Conservation (phyloP, 1,140 invertebrate species). For the Magallana angulata region DNA sequence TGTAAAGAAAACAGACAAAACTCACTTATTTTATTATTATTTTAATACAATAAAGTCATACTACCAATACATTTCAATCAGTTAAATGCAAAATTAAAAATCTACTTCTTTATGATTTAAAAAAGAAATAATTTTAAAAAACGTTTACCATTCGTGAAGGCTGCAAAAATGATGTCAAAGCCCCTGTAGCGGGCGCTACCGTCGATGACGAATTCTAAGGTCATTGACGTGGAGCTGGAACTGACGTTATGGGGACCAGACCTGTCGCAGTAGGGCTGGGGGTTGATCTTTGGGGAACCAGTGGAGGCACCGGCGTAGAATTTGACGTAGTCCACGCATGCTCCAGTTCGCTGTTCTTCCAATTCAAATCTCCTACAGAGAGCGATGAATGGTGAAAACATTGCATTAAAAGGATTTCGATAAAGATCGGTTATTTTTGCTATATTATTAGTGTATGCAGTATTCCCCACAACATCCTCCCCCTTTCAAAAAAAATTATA, state of each 20-base stretch:
- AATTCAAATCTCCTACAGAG: constrained; percentile 45
- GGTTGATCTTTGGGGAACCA: constrained; percentile 43
- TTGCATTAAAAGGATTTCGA: not conserved
- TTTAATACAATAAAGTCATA: not conserved
- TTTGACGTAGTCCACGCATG: constrained; percentile 64
- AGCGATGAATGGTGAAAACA: not conserved
- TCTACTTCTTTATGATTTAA: too few species aligned
- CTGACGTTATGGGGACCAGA: constrained; percentile 52
- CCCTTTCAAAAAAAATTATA: too few species aligned
- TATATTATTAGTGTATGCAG: not conserved
- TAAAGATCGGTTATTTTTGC: not conserved
- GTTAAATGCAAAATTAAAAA: too few species aligned
- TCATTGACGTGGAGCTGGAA: constrained; percentile 55
- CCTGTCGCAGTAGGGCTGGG: constrained; percentile 57
- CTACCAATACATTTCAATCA: too few species aligned
- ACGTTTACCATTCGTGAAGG: constrained; percentile 43
- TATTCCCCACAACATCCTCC: too few species aligned
- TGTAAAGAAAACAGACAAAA: too few species aligned
- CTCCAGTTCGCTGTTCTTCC: constrained; percentile 33
- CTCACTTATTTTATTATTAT: too few species aligned
- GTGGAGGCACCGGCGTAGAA: constrained; percentile 60
- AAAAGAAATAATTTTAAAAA: not conserved
- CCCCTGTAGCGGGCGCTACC: constrained; percentile 50
- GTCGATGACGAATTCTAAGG: constrained; percentile 61
- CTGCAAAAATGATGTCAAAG: constrained; percentile 62